phyloP scores from a whole-genome alignment of 2,888 invertebrate species.

The Andrena haemorrhoa region DNA sequence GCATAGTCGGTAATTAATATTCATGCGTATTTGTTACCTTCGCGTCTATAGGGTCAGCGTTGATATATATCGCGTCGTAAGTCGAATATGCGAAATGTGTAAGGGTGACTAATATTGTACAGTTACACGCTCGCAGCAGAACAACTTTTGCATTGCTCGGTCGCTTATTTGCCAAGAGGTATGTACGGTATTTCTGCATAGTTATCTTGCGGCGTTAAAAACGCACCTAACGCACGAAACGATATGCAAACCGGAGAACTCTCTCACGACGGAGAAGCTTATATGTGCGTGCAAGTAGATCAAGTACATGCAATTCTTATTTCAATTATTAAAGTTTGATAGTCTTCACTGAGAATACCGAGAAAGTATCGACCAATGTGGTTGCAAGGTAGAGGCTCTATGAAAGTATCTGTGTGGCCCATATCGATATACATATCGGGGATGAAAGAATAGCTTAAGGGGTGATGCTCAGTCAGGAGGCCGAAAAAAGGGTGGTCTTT shows the following conservation, averaged over 20 bases:
- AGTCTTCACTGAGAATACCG: too few relatives aligned
- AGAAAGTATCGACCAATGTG: too few relatives aligned
- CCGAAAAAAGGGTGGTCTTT: too few relatives aligned
- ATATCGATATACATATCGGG: too few relatives aligned
- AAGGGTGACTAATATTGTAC: slow-evolving; percentile 58
- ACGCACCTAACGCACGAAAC: slow-evolving; percentile 34
- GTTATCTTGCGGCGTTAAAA: slow-evolving; percentile 41
- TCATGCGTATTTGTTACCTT: slow-evolving; percentile 52
- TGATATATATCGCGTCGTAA: slow-evolving; percentile 46
- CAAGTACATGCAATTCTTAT: too few relatives aligned
- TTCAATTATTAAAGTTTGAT: too few relatives aligned
- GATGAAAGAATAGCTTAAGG: too few relatives aligned
- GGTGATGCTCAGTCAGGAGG: too few relatives aligned
- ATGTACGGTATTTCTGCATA: slow-evolving; percentile 50
- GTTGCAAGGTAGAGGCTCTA: too few relatives aligned
- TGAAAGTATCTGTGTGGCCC: too few relatives aligned
- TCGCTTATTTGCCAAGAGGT: slow-evolving; percentile 43
- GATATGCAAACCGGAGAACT: slow-evolving; percentile 25
- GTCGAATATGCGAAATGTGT: slow-evolving; percentile 57
- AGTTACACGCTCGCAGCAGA: slow-evolving; percentile 53
- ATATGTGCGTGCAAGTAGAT: neutral
- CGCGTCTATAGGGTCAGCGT: slow-evolving; percentile 26
- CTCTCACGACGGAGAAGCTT: slow-evolving; percentile 37
- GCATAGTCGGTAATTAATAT: slow-evolving; percentile 48
- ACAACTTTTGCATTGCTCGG: slow-evolving; percentile 41